Conservation (phyloP, 2,113 vertebrate species). For the Microcebus jonahi region DNA sequence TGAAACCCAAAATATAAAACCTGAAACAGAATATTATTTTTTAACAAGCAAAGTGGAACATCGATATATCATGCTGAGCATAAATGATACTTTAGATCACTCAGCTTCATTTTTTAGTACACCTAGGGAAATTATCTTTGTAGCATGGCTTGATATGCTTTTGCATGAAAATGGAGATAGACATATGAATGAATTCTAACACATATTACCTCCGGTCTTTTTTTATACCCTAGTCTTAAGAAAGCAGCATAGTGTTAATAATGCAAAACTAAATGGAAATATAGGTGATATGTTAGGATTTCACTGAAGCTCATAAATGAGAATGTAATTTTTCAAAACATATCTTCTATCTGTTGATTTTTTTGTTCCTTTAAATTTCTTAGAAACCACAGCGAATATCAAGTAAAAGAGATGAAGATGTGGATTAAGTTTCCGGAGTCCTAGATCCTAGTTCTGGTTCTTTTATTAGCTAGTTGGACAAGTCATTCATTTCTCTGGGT, state of each 20-base stretch:
- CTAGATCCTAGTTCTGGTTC: background rate
- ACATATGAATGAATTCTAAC: slow-evolving; percentile 20
- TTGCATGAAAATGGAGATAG: slow-evolving; percentile 57
- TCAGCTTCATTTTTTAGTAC: slow-evolving; percentile 47
- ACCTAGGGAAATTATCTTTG: slow-evolving; percentile 65
- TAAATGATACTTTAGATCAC: slow-evolving; percentile 54
- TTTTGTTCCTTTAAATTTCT: background rate
- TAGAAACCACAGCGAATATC: background rate
- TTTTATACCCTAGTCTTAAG: background rate
- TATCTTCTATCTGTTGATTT: background rate
- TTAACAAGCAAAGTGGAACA: slow-evolving; percentile 14
- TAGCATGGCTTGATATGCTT: background rate
- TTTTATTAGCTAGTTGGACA: background rate
- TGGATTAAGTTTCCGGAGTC: background rate
- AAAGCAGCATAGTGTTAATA: slow-evolving; percentile 35
- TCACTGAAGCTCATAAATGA: background rate
- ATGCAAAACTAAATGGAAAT: slow-evolving; percentile 51
- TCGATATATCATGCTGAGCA: slow-evolving; percentile 1
- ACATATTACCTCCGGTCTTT: background rate
- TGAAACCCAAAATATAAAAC: background rate
- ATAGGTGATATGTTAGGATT: slow-evolving; percentile 11
- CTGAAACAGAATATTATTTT: slow-evolving; percentile 20
- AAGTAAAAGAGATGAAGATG: background rate
- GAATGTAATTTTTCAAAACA: background rate
- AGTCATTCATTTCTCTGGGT: background rate